phyloP scores from a whole-genome alignment of 2,888 invertebrate genomes.

The Fragum whitleyi region DNA sequence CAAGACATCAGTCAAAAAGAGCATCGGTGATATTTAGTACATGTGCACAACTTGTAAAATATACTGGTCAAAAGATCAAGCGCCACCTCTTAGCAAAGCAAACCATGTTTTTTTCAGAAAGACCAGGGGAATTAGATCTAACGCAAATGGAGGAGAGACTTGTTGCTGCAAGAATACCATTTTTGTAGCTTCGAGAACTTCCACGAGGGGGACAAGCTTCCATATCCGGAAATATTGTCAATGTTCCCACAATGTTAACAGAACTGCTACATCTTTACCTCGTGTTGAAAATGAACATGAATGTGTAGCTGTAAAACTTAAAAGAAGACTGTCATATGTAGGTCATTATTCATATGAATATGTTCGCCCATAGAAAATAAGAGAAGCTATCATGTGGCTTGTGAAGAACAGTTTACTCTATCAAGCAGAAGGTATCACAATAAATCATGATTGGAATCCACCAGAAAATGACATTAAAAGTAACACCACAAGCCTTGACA shows the following conservation, averaged over 20 bases:
- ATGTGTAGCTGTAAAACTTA: conserved; percentile 60
- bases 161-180: conserved; percentile 80
- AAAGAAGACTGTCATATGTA: conserved; percentile 46
- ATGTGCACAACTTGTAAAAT: too few species aligned
- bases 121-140: conserved; percentile 34
- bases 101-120: conserved; percentile 46
- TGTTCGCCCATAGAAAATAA: conserved; percentile 43
- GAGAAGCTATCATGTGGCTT: too few species aligned
- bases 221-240: conserved; percentile 74
- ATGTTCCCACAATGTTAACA: conserved; percentile 77
- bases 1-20: too few species aligned
- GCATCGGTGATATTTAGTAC: too few species aligned
- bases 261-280: conserved; percentile 4
- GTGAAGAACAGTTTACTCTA: too few species aligned
- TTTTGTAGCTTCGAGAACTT: conserved; percentile 81
- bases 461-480: too few species aligned
- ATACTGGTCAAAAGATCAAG: too few species aligned
- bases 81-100: conserved; percentile 42
- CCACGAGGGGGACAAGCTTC: conserved; percentile 66
- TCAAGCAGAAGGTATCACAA: too few species aligned
- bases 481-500: too few species aligned
- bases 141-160: conserved; percentile 80
- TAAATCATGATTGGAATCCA: too few species aligned
- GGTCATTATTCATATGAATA: conserved; percentile 44
- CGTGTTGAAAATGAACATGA: conserved; percentile 54